Base-by-base conservation (phyloP, 2,797 vertebrate species). In the Dicrostonyx torquatus region DNA sequence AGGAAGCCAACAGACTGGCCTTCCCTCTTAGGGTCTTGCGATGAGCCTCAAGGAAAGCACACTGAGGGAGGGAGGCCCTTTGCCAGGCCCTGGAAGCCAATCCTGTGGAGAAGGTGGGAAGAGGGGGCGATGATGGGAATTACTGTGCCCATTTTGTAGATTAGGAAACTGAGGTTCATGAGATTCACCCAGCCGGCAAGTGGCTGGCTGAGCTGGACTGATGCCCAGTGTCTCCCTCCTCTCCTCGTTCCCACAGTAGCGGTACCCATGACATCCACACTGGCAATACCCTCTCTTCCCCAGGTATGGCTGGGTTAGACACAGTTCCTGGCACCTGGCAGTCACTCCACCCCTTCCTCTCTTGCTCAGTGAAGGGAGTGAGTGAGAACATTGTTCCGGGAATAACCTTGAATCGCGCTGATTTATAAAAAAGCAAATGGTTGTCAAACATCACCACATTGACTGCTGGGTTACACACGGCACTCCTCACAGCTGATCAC, bases 341-440 rank as follows among this genome's bases (percentile, higher is more conserved):
- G 20, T 86, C 50, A 83, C 87, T 78, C 92, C 85, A n/a, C 87
- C 91, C 72, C 88, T 95, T 97, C 94, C 64, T 83, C 89, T 90
- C 93, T 88, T 70, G 80, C 87, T 95, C 93, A 90, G 87, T 58
- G 83, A 92, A 93, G 95, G 90, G 68, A 96, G 72, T 7, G 86
- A 95, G 89, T 82, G 95, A 96, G 94, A 87, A 91, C 97, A 90
- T 95, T 95, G 95, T 96, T 97, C 87, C 2, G 40, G 77, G 96
- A 96, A 96, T 97, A 97, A 97, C 97, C 95, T 97, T 97, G 96
- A 96, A 94, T 96, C 18, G 90, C 93, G 94, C 70, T 95, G 92
- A 96, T 95, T 95, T 97, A 95, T 95, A 91, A 93, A 96, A 97
- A 92, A 96, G 94, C 95, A 95, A 96, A 79, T 94, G 73, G 45